These are phyloP conservation scores for Brachionus manjavacas DNA, from an alignment of 1,140 invertebrate genomes.

Conservation along the genomic window DNA sequence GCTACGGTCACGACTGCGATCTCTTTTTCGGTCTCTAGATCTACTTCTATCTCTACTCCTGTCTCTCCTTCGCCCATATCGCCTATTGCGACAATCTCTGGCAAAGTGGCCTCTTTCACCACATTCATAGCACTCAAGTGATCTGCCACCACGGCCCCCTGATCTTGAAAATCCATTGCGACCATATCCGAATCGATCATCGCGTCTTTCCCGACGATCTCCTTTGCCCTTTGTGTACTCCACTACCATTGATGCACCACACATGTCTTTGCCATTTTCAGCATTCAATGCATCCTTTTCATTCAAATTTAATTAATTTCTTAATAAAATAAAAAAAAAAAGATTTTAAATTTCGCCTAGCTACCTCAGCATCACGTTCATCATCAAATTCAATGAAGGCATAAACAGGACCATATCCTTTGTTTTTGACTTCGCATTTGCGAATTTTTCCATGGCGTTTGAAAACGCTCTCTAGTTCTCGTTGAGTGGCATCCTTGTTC, in stretches of 20 bases:
- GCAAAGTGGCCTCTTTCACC: conserved; percentile 38
- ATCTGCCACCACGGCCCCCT: conserved; percentile 8
- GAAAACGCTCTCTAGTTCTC: conserved; percentile 21
- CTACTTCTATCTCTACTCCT: not conserved
- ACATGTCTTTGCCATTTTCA: conserved; percentile 40
- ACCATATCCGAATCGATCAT: not conserved
- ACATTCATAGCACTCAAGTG: conserved; percentile 40
- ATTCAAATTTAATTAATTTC: not conserved
- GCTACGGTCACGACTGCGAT: not conserved
- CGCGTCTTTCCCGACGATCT: not conserved
- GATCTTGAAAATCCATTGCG: conserved; percentile 12
- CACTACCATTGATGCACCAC: conserved; percentile 34
- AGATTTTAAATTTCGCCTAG: not conserved
- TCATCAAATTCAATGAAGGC: conserved; percentile 97
- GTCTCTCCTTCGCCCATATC: not conserved
- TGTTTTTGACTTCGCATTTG: conserved; percentile 38
- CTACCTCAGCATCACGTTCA: conserved; percentile 82
- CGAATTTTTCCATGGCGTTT: conserved; percentile 20
- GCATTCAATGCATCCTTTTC: conserved; percentile 37
- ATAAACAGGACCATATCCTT: conserved; percentile 63
- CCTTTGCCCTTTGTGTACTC: conserved; percentile 29
- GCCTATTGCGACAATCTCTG: conserved; percentile 39
- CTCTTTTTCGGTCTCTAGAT: not conserved
- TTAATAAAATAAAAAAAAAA: not conserved
- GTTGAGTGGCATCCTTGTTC: conserved; percentile 20